Evolutionary conservation across 2,888 invertebrate species (phyloP), one percentile per base, ranked within the genome.

Genomic region (Lepidonotus clava): DNA sequence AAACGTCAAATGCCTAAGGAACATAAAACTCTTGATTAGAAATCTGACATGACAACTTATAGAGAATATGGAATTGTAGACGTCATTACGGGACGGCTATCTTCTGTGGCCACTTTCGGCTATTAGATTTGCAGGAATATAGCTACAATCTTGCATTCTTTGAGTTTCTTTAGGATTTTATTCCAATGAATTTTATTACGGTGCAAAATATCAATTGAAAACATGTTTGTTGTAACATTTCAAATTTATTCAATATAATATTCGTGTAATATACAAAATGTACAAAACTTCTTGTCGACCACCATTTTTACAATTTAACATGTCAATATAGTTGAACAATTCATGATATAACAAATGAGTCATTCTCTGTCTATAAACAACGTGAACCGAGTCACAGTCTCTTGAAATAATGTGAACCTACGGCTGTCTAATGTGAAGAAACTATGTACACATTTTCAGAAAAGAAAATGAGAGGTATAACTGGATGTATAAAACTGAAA

Each of bases 261-360:
- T 61, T 61, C n/a, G n/a, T 71, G 71, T 71, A 71, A 71, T 71
- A 71, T 71, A 71, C 71, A 71, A 71, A n/a, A 71, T 71, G 38
- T 71, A 71, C 71, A 71, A 71, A 71, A 38, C 24, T 71, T 66
- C 34, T 71, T 71, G 71, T 71, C 71, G 71, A 71, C 38, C 71
- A 71, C 34, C 71, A 34, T 71, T 71, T 71, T 1, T 71, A 71
- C 71, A 71, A 71, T 4, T 71, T 18, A 71, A 71, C 71, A 71
- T 71, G 71, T 71, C 71, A 0, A 36, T 38, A 71, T 34, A 71
- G 4, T 71, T 71, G 71, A 71, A 71, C 71, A 34, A 36, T 71
- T 34, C 36, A 34, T 71, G 71, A 71, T 71, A 46, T 46, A 11
- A 46, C 18, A 11, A 46, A 61, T 11, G 24, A 24, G 14, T n/a